Evolutionary conservation across 2,797 vertebrate species (phyloP), one percentile per base, ranked within the genome.

Genomic region (Eutrigla gurnardus): DNA sequence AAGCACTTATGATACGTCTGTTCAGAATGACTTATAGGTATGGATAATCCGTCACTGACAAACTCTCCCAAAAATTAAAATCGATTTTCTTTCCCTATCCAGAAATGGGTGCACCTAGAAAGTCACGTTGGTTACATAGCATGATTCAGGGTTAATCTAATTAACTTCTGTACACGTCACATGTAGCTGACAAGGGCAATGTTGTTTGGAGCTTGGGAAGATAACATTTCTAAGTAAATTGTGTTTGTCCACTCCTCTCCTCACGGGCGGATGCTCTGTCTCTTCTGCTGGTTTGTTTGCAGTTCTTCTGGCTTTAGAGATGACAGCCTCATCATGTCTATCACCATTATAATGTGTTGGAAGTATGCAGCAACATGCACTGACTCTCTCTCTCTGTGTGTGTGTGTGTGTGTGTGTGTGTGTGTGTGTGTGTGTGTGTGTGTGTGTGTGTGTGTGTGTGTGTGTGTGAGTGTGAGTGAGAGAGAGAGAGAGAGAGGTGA

Each of bases 291-390:
- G 39, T 70, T 70, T 76, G 61, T 80, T 78, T 54, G 65, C 60
- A 82, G 81, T 82, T 84, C 70, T 65, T 47, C 33, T n/a, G 73
- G 75, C 82, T 85, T 86, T 59, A 75, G 62, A 83, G 52, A 78
- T 84, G 87, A 86, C 80, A 77, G 86, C 58, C 82, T 81, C 73
- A 78, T 91, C 81, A 42, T 77, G 70, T 58, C 64, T 73, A 77
- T 65, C 71, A 76, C 69, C 69, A 47, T 64, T 77, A 55, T 92
- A 93, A 93, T 91, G 75, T 83, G 60, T 77, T 60, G 90, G 90
- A 86, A 92, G 91, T 93, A 93, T 94, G 92, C 92, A 88, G 85
- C 85, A 80, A 74, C 91, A 91, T 87, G 88, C 37, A 57, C 43
- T 39, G 61, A 65, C 64, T 60, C 61, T 66, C 39, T 14, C 42